A percentile compares a stretch with the other conserved stretches of the same genome.
Conservation (phyloP, 2,888 invertebrate genomes). For the Agrenia bidenticulata region DNA sequence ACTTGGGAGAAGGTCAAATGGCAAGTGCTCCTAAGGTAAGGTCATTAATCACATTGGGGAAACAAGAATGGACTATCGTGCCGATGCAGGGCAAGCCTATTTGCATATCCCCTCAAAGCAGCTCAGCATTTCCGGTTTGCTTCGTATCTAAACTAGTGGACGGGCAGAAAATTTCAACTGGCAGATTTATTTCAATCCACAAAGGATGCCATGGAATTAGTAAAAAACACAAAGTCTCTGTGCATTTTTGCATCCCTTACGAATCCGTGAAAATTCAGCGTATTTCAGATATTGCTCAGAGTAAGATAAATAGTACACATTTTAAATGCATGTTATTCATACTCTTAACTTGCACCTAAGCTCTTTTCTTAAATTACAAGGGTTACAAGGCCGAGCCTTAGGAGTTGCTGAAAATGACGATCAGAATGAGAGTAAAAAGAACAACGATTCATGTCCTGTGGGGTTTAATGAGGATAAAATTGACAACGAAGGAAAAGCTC, state of each 20-base stretch:
- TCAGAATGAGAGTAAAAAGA: neutral
- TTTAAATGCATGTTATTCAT: no score
- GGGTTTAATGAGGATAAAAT: neutral
- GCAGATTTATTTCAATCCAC: neutral
- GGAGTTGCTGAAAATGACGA: neutral
- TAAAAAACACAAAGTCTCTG: neutral
- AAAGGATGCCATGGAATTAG: neutral
- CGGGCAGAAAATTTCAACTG: neutral
- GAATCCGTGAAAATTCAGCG: neutral
- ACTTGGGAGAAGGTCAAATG: neutral
- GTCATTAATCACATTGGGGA: conserved; percentile 1
- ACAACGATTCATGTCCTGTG: neutral
- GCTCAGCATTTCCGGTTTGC: neutral
- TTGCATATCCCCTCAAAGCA: neutral
- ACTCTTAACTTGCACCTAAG: neutral
- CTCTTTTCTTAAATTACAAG: conserved; percentile 4
- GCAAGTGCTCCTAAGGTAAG: neutral
- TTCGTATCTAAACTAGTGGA: conserved; percentile 1
- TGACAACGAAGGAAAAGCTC: neutral
- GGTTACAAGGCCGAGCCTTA: neutral
- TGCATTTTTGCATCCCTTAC: neutral
- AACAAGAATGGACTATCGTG: neutral
- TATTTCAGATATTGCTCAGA: neutral
- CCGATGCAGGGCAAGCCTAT: neutral
- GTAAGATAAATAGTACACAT: no score